Conservation (phyloP, 2,888 invertebrate species). For the Adela reaumurella region DNA sequence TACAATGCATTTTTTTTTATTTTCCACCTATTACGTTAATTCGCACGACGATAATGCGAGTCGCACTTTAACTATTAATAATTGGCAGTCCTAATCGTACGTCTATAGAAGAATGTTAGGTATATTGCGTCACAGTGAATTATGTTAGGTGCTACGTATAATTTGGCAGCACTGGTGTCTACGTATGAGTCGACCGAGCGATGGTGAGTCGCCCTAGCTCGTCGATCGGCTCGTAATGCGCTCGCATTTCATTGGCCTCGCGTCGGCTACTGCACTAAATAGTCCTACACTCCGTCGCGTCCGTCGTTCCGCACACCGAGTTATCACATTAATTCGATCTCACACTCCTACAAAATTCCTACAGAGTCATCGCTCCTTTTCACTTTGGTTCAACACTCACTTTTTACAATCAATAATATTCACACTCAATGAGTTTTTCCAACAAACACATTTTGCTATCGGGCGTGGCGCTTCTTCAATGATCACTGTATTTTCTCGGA, state of each 20-base stretch:
- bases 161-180: conserved; percentile 6
- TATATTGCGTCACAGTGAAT: neutral
- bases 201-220: no score
- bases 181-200: no score
- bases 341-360: no score
- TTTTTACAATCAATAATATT: no score
- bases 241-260: neutral
- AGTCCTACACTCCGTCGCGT: neutral
- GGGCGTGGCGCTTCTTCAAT: no score
- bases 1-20: conserved; percentile 15
- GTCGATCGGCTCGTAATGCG: neutral
- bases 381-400: no score
- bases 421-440: no score
- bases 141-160: neutral
- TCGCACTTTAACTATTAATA: conserved; percentile 34
- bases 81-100: conserved; percentile 38
- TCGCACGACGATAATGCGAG: conserved; percentile 40
- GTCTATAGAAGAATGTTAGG: neutral
- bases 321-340: neutral
- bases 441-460: no score
- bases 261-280: neutral
- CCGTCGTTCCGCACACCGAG: neutral
- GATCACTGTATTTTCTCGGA: no score
- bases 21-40: conserved; percentile 32
- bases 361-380: no score